Base-by-base conservation (phyloP, 2,113 vertebrate species). In the Gobio gobio region DNA sequence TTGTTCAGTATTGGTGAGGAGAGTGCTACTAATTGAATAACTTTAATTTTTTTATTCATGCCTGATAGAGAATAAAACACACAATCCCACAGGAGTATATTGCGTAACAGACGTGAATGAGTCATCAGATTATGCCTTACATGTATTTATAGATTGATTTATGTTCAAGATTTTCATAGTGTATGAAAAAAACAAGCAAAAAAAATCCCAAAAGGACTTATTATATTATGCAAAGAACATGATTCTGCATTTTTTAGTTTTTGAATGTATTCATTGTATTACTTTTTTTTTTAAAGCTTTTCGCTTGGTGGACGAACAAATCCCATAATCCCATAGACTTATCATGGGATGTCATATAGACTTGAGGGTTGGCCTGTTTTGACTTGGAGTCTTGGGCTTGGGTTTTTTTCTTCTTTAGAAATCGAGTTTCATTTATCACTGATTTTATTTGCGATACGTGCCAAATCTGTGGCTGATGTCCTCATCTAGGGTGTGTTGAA, bases 401-500 rank as follows among this genome's bases (percentile, higher is more conserved):
- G 6, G 40, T 40, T 40, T 40, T 40, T 40, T 40, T 40, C 40
- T 24, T 29, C 13, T 59, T 18, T 40, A 45, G 47, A 63, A 63
- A 63, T 40, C 5, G 7, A 24, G 29, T 45, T 61, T 61, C 56
- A 18, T 24, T 61, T 26, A 26, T 63, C 24, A 63, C 43, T 45
- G 40, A 74, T 47, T 74, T 74, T 10, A 12, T n/a, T 43, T 43
- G 36, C 36, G 36, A 43, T 43, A 72, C 12, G 61, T 8, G 56
- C 22, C 77, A 63, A n/a, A 24, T 79, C 40, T 64, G 40, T 47
- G 61, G 24, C 9, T 51, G 45, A 49, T 66, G 43, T 81, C 14
- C 61, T 49, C 43, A 51, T 49, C 61, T 49, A 29, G 78, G 61
- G 24, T 33, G 24, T 66, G 61, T 66, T 66, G n/a, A 81, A 81